A percentile compares a stretch with the other conserved stretches of the same genome.
Evolutionary conservation across 2,113 vertebrate species (phyloP).

Genomic region (Mormyrus iriodes): DNA sequence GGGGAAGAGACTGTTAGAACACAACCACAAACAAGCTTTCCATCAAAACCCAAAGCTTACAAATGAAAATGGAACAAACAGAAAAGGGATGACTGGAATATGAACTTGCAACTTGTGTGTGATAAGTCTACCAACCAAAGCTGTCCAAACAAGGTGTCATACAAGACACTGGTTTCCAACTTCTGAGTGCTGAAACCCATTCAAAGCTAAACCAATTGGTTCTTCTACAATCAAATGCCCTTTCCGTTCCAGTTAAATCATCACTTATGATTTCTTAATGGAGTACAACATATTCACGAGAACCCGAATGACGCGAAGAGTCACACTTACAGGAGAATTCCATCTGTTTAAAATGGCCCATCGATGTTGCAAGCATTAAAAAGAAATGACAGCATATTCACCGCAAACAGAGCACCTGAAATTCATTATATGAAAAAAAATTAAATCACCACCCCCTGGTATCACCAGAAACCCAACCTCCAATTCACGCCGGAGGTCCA

Average conservation of each 20-base stretch:
- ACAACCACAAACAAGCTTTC: neutral
- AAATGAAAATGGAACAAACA: neutral
- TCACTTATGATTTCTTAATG: neutral
- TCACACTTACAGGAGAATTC: neutral
- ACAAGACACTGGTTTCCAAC: neutral
- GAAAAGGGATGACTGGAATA: neutral
- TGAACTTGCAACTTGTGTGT: neutral
- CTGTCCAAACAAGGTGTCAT: neutral
- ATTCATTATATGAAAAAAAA: neutral
- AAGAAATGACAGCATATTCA: neutral
- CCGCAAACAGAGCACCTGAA: neutral
- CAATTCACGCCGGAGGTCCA: neutral
- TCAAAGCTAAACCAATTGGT: neutral
- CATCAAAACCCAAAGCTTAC: neutral
- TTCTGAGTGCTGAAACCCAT: neutral
- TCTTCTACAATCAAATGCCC: neutral
- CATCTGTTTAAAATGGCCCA: neutral
- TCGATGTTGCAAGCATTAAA: neutral
- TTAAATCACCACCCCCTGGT: neutral
- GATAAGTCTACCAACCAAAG: neutral
- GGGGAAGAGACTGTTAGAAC: neutral
- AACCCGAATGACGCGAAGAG: neutral
- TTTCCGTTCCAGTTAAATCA: neutral
- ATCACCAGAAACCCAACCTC: neutral
- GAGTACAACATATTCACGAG: neutral